phyloP scores from a whole-genome alignment of 2,888 invertebrate genomes.

The Coenonympha glycerion region DNA sequence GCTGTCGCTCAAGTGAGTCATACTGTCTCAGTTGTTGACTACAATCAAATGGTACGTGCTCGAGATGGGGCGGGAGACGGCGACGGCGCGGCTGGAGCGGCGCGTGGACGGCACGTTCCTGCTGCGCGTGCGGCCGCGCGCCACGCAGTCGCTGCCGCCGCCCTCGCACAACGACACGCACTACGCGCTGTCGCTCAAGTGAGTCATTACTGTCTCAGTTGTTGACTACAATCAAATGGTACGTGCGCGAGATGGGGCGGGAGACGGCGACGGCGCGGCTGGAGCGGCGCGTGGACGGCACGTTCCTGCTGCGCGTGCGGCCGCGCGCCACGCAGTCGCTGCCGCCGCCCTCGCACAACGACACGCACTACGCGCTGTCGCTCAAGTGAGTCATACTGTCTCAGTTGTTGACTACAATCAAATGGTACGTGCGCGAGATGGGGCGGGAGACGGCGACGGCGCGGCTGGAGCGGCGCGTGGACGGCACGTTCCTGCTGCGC shows the following conservation, averaged over 20 bases:
- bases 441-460: slow-evolving; percentile 85
- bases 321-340: slow-evolving; percentile 66
- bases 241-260: slow-evolving; percentile 91
- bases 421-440: slow-evolving; percentile 94
- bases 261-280: slow-evolving; percentile 84
- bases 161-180: slow-evolving; percentile 75
- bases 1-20: slow-evolving; percentile 84
- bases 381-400: slow-evolving; percentile 84
- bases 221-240: too few species aligned
- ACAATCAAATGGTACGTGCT: slow-evolving; percentile 95
- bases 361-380: slow-evolving; percentile 88
- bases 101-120: slow-evolving; percentile 91
- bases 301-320: slow-evolving; percentile 88
- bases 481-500: slow-evolving; percentile 90
- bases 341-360: slow-evolving; percentile 43
- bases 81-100: slow-evolving; percentile 82
- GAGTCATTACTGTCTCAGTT: too few species aligned
- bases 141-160: slow-evolving; percentile 34
- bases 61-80: slow-evolving; percentile 89
- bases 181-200: slow-evolving; percentile 91
- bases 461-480: slow-evolving; percentile 83
- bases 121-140: slow-evolving; percentile 83
- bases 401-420: too few species aligned
- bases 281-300: slow-evolving; percentile 87
- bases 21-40: too few species aligned